Evolutionary conservation across 1,140 invertebrate species (phyloP).

Genomic region (Drosophila kurseongensis): DNA sequence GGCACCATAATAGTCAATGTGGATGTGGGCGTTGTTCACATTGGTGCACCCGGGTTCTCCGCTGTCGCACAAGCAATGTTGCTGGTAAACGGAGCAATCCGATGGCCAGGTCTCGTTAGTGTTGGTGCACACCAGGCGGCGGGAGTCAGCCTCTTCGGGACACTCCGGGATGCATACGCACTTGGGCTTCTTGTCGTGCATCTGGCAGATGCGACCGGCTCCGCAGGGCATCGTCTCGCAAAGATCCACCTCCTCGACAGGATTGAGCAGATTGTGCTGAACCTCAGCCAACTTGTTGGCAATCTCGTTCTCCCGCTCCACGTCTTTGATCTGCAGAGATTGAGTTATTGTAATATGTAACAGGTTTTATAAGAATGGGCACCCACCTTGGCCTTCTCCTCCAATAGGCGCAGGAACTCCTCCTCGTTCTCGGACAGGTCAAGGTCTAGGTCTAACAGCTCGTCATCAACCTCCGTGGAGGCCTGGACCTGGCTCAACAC

Average conservation of each 20-base stretch:
- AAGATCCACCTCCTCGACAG: slow-evolving; percentile 87
- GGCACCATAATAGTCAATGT: slow-evolving; percentile 96
- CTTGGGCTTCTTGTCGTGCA: slow-evolving; percentile 90
- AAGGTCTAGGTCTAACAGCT: slow-evolving; percentile 39
- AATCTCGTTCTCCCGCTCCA: slow-evolving; percentile 79
- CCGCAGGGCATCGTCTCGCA: slow-evolving; percentile 95
- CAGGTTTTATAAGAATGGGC: rapidly evolving
- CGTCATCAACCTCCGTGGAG: slow-evolving; percentile 31
- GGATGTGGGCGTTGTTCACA: slow-evolving; percentile 92
- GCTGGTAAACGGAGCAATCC: slow-evolving; percentile 96
- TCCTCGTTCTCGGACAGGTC: slow-evolving; percentile 74
- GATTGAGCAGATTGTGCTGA: slow-evolving; percentile 66
- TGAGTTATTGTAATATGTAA: not conserved
- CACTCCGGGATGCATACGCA: slow-evolving; percentile 95
- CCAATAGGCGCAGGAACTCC: slow-evolving; percentile 70
- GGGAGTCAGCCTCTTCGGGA: slow-evolving; percentile 90
- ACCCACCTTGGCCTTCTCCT: slow-evolving; percentile 74
- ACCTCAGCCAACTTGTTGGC: slow-evolving; percentile 63
- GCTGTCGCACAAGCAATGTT: slow-evolving; percentile 94
- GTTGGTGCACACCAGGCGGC: slow-evolving; percentile 95
- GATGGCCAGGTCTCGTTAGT: slow-evolving; percentile 97
- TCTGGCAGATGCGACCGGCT: slow-evolving; percentile 94
- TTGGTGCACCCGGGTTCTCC: slow-evolving; percentile 89
- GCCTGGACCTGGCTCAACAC: slow-evolving; percentile 56
- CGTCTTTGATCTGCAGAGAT: slow-evolving; percentile 65